Base-by-base conservation (phyloP, 1,140 invertebrate species). In the Pseudomyrmex gracilis region DNA sequence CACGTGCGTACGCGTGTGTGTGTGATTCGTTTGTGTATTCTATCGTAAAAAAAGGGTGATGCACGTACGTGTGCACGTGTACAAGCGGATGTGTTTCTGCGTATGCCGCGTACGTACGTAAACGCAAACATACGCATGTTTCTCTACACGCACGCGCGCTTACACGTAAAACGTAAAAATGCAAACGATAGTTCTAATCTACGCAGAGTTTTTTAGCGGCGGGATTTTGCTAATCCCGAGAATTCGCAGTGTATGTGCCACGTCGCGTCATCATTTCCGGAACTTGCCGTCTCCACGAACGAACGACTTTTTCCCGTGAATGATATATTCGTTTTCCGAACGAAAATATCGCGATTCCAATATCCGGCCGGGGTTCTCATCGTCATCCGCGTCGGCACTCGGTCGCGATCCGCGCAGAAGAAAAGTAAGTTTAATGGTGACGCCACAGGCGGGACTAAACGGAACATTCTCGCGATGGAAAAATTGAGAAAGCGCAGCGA, bases 291-390 rank as follows among this genome's bases (percentile, higher is more conserved):
- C 43, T 66, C 34, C 13, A 58, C 12, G 43, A 47, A 68, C 64
- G 17, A 10, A 74, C 43, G 15, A 61, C 67, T 85, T 61, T 20
- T 51, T 13, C 2, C 20, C 13, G 64, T 47, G 66, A 76, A 83
- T 17, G 34, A 68, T 80, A 80, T 64, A 85, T 83, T 87, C 84
- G 73, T 84, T 74, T 83, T 24, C 57, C 57, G 45, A 82, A 82
- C 58, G 71, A 82, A 66, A 85, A 73, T 76, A 83, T 87, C 71
- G 53, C 51, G 55, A 85, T 76, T 85, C 77, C 85, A 83, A 87
- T 87, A 87, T 87, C 84, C 85, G 49, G 15, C 76, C 34, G 20
- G 34, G 34, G 10, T 55, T 17, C 43, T 78, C 53, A 8, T 57
- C 20, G 51, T 47, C 34, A 34, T 34, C 5, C 9, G 43, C 43